Evolutionary conservation across 2,888 invertebrate species (phyloP).

Genomic region (Nomada fucata): DNA sequence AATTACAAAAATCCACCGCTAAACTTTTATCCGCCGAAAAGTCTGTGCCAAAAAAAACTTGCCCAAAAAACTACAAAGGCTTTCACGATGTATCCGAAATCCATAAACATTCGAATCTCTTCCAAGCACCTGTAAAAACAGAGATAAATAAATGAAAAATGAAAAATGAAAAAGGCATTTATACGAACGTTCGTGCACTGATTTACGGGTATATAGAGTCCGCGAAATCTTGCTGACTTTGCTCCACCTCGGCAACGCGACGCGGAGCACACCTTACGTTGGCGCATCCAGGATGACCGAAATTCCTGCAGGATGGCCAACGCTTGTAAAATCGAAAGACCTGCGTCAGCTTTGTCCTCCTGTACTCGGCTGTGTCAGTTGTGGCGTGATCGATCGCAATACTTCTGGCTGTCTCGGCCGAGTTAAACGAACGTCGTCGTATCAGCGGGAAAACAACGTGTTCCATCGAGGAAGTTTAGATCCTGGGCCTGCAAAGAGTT

Average conservation of each 20-base stretch:
- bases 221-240: neutral
- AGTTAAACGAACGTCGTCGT: constrained; percentile 3
- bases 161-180: no score
- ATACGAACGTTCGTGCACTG: no score
- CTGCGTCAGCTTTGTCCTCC: constrained; percentile 64
- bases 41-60: no score
- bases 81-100: no score
- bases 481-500: neutral
- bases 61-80: no score
- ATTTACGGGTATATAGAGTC: neutral
- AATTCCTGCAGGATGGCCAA: constrained; percentile 41
- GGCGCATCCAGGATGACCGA: constrained; percentile 38
- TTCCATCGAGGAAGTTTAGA: neutral
- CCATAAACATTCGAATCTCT: no score
- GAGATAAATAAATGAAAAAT: no score
- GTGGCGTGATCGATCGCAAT: constrained; percentile 33
- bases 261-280: constrained; percentile 33
- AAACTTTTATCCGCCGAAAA: no score
- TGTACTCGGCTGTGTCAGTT: constrained; percentile 9
- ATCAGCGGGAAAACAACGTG: constrained; percentile 26
- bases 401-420: neutral
- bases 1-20: no score
- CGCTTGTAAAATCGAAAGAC: constrained; percentile 51
- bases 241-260: neutral
- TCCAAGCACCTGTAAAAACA: no score